Evolutionary conservation across 2,113 vertebrate species (phyloP), one percentile per base, ranked within the genome.

Genomic region (Planiliza haematocheilus): DNA sequence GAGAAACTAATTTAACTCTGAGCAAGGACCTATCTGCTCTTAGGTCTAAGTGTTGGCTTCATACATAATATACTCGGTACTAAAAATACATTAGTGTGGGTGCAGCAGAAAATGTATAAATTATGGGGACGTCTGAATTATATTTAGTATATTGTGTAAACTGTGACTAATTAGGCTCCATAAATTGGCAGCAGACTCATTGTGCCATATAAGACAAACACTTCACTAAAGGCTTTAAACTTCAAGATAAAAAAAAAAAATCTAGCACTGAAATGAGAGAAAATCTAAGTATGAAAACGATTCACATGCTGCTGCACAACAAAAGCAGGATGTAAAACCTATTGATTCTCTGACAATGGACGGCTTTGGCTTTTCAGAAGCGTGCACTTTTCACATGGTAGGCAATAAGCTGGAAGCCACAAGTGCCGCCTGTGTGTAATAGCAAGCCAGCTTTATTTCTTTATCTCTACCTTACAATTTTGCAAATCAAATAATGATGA

Each of bases 401-500:
- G 58, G 73, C 81, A 77, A 71, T 80, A 67, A 77, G 64, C 82
- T 86, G 57, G 50, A 80, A 87, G 88, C 87, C 90, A 84, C 85
- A 90, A 88, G 80, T 84, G 82, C 76, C 62, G 80, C 45, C 65
- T 81, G 78, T 66, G 70, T 81, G 84, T 71, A 77, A 82, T 65
- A 64, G 76, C 82, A 57, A 88, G 84, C 70, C 80, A 72, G 86
- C 83, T 88, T 86, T 70, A 82, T 82, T 85, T 85, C 83, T 88
- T 89, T 86, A 91, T 88, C 76, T 84, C 88, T 80, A 85, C 85
- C 88, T 87, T 87, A 81, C 83, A 85, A 90, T 91, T 88, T 91
- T 74, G 65, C 78, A 91, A 91, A 84, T 89, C 77, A 84, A 89
- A 91, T 91, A 87, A 86, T 81, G 85, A 88, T 70, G 87, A 91